Evolutionary conservation across 2,113 vertebrate genomes (phyloP).

Genomic region (Tylochromis polylepis): DNA sequence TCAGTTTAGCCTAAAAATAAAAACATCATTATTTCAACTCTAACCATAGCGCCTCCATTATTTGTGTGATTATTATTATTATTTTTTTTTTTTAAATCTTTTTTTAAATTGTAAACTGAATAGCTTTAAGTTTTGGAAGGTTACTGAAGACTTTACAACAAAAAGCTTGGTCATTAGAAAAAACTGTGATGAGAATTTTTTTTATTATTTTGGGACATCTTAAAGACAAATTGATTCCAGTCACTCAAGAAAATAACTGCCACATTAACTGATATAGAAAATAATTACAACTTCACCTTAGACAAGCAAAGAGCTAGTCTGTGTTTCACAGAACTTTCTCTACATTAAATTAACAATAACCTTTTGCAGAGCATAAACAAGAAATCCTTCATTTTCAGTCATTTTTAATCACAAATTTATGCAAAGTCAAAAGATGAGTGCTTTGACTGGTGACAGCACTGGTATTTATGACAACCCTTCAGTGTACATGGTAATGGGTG

Average conservation of each 20-base stretch:
- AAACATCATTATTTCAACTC: not conserved
- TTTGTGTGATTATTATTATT: not conserved
- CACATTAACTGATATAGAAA: not conserved
- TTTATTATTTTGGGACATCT: not conserved
- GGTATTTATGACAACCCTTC: not conserved
- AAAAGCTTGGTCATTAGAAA: not conserved
- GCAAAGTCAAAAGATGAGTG: not conserved
- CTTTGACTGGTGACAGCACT: not conserved
- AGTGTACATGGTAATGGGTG: not conserved
- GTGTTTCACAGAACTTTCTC: not conserved
- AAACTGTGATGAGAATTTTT: fast-evolving
- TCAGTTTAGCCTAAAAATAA: not conserved
- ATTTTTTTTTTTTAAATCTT: not conserved
- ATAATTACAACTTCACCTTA: not conserved
- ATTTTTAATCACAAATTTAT: not conserved
- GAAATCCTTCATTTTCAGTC: not conserved
- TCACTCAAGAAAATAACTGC: not conserved
- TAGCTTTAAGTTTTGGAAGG: not conserved
- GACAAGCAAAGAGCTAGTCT: not conserved
- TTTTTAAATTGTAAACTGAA: not conserved
- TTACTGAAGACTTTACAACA: not conserved
- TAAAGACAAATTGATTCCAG: not conserved
- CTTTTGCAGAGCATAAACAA: not conserved
- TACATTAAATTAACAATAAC: not conserved
- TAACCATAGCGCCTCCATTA: not conserved